Evolutionary conservation across 1,140 invertebrate species (phyloP).

Genomic region (Drosophila punjabiensis): DNA sequence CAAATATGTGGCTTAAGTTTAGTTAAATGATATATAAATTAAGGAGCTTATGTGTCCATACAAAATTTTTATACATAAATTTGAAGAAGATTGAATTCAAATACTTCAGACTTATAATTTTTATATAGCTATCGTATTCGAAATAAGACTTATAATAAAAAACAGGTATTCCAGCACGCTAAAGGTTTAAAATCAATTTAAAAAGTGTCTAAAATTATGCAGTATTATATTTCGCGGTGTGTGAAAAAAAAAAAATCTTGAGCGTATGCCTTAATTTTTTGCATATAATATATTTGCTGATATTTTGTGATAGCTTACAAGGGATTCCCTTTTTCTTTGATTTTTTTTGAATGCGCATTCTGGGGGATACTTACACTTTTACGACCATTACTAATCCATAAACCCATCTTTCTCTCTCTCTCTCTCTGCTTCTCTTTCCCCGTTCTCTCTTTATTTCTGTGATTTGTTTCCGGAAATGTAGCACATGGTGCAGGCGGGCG

Average conservation of each 20-base stretch:
- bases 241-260: too few relatives aligned
- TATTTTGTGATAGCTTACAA: neutral
- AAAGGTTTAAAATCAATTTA: neutral
- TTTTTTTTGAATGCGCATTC: neutral
- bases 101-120: too few relatives aligned
- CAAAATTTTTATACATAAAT: too few relatives aligned
- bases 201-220: neutral
- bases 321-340: neutral
- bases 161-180: too few relatives aligned
- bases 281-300: neutral
- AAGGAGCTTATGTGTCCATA: too few relatives aligned
- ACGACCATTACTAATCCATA: conserved; percentile 56
- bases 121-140: too few relatives aligned
- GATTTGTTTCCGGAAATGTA: conserved; percentile 86
- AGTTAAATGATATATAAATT: too few relatives aligned
- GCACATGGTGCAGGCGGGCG: conserved; percentile 98
- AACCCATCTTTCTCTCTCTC: conserved; percentile 41
- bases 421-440: conserved; percentile 29
- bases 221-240: too few relatives aligned
- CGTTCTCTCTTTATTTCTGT: conserved; percentile 6
- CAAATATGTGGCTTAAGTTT: neutral
- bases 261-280: too few relatives aligned
- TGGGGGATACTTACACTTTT: conserved; percentile 28
- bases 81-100: too few relatives aligned
- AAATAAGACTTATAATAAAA: too few relatives aligned